A percentile compares a stretch with the other conserved stretches of the same genome.
Conservation (phyloP, 2,113 vertebrate genomes). For the Porphyrio hochstetteri region DNA sequence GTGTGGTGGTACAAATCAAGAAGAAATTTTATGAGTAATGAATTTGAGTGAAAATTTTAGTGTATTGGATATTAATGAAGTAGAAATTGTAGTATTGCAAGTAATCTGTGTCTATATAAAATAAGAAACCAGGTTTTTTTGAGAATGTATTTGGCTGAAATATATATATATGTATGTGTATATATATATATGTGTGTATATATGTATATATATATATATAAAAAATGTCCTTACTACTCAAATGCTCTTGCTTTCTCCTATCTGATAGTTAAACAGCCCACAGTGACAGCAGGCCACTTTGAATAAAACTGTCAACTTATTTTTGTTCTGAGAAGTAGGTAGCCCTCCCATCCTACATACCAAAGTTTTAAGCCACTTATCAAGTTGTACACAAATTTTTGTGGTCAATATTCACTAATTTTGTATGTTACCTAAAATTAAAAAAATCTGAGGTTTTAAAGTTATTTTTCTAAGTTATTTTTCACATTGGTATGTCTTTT, state of each 20-base stretch:
- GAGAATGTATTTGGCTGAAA: background rate
- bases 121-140: background rate
- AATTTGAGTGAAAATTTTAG: background rate
- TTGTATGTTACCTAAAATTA: too few species aligned
- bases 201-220: too few species aligned
- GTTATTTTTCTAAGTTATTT: background rate
- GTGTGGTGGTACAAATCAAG: background rate
- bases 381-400: background rate
- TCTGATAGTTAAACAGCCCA: background rate
- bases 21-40: background rate
- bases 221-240: background rate
- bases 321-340: background rate
- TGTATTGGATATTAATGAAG: rapidly evolving
- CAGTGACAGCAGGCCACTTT: background rate
- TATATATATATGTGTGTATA: too few species aligned
- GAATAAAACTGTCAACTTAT: background rate
- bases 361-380: background rate
- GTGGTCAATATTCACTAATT: background rate
- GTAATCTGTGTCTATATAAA: background rate
- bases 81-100: background rate
- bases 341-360: background rate
- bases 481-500: background rate
- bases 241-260: background rate
- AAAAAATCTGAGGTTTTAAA: background rate
- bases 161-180: too few species aligned